Conservation (phyloP, 2,113 vertebrate genomes). For the Chamaea fasciata region DNA sequence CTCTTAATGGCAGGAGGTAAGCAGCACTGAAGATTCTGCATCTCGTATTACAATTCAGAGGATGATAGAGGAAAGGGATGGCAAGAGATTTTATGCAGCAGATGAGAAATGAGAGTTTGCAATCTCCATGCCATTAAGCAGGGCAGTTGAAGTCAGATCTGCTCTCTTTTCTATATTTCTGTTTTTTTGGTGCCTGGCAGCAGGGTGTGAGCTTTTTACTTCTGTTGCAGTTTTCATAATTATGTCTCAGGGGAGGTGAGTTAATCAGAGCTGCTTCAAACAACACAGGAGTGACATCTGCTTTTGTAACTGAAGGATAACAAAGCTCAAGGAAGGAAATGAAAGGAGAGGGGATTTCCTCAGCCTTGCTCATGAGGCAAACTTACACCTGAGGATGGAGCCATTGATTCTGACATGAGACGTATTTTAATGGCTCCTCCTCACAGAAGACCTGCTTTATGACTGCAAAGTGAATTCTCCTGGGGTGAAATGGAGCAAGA, state of each 20-base stretch:
- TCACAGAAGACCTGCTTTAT: not conserved
- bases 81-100: not conserved
- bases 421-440: not conserved
- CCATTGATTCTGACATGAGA: not conserved
- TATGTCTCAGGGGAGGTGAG: fast-evolving
- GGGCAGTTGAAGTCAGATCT: not conserved
- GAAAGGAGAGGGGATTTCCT: not conserved
- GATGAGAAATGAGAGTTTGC: not conserved
- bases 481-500: not conserved
- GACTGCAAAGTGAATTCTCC: not conserved
- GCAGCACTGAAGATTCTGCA: not conserved
- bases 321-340: not conserved
- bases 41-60: not conserved
- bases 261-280: not conserved
- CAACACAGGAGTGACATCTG: not conserved
- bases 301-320: not conserved
- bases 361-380: not conserved
- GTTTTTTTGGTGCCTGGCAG: not conserved
- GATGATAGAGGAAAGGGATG: not conserved
- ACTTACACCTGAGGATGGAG: not conserved
- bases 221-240: not conserved
- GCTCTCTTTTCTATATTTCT: not conserved
- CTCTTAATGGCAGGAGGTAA: not conserved
- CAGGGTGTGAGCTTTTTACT: not conserved
- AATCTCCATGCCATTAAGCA: not conserved